Conservation (phyloP, 2,113 vertebrate genomes). For the Thryonomys swinderianus region DNA sequence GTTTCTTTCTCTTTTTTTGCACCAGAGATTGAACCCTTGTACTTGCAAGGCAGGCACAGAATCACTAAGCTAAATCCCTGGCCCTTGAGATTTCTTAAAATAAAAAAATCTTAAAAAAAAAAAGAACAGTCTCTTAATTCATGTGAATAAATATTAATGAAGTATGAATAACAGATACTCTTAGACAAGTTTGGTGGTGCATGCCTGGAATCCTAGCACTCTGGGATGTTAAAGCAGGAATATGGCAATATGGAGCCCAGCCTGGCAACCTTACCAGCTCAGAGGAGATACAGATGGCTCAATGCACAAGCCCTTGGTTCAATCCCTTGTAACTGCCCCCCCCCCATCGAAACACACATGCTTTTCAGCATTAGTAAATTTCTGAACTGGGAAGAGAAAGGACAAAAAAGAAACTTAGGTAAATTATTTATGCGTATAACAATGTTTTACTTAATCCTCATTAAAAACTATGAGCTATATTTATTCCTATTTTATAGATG, state of each 20-base stretch:
- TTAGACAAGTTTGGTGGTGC: not conserved
- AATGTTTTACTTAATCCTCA: not conserved
- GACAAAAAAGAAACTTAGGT: not conserved
- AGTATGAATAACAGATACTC: not conserved
- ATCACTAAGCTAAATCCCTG: no score
- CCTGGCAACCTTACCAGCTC: not conserved
- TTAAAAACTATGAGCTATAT: not conserved
- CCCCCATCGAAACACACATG: not conserved
- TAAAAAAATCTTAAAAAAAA: not conserved
- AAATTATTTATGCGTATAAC: not conserved
- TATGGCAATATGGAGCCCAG: not conserved
- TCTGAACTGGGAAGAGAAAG: not conserved
- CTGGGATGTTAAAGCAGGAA: not conserved
- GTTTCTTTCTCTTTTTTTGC: no score
- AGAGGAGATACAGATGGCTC: not conserved
- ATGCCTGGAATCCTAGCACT: not conserved
- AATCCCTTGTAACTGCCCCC: not conserved
- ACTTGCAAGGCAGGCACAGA: no score
- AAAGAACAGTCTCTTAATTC: not conserved
- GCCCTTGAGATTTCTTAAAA: not conserved
- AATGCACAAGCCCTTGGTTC: not conserved
- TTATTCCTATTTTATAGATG: not conserved
- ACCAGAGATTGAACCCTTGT: no score
- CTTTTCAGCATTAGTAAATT: not conserved
- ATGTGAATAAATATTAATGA: not conserved